These are phyloP conservation scores for Dimorphilus gyrociliatus DNA, from an alignment of 2,888 invertebrate genomes.

Conservation along the genomic window DNA sequence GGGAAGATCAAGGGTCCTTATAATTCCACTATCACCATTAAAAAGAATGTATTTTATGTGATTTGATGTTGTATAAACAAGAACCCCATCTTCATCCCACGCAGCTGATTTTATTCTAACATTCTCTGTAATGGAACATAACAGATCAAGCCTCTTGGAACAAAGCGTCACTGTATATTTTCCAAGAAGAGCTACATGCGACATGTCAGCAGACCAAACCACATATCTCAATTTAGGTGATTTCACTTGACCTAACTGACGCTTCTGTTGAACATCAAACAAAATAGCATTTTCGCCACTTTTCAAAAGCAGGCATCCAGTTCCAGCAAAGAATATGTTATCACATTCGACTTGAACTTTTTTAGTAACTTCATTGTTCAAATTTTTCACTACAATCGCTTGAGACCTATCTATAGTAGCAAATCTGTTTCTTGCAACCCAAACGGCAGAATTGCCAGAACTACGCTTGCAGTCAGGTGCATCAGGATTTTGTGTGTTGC, in stretches of 20 bases:
- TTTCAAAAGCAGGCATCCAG: slow-evolving; percentile 76
- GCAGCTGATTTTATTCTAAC: slow-evolving; percentile 92
- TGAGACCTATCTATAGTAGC: slow-evolving; percentile 84
- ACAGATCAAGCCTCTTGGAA: slow-evolving; percentile 63
- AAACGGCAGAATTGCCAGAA: no score
- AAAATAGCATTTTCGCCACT: slow-evolving; percentile 76
- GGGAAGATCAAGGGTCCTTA: slow-evolving; percentile 85
- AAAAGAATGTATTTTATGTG: slow-evolving; percentile 95
- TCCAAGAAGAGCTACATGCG: background rate
- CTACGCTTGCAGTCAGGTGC: no score
- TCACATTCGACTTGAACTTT: slow-evolving; percentile 53
- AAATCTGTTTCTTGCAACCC: slow-evolving; percentile 91
- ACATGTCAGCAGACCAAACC: background rate
- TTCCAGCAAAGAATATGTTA: slow-evolving; percentile 95
- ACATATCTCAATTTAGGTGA: background rate
- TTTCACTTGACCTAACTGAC: slow-evolving; percentile 42
- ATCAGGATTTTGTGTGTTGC: slow-evolving; percentile 40
- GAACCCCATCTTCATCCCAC: slow-evolving; percentile 93
- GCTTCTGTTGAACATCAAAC: slow-evolving; percentile 85
- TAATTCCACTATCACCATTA: slow-evolving; percentile 93
- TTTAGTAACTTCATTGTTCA: slow-evolving; percentile 71
- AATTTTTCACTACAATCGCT: slow-evolving; percentile 72
- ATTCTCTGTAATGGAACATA: slow-evolving; percentile 85
- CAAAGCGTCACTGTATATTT: background rate
- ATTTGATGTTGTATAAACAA: slow-evolving; percentile 95